These are phyloP conservation scores for Epinotia nisella DNA, from an alignment of 2,888 invertebrate species.

Conservation along the genomic window DNA sequence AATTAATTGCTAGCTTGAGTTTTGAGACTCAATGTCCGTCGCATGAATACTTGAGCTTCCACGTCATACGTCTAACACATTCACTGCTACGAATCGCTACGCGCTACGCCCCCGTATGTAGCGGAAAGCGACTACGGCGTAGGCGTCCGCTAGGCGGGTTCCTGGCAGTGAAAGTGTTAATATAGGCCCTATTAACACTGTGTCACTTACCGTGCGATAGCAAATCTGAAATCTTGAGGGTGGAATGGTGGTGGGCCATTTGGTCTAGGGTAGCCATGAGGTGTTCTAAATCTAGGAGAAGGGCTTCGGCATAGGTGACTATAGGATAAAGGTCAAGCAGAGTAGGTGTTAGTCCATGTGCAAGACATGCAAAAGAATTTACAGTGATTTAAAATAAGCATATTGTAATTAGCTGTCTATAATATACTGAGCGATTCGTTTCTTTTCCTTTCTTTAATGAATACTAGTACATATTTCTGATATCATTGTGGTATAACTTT, in stretches of 20 bases:
- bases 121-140: too few species aligned
- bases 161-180: not conserved
- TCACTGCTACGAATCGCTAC: too few species aligned
- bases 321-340: slow-evolving; percentile 72
- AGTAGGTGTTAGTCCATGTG: slow-evolving; percentile 77
- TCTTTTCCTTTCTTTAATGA: slow-evolving; percentile 9
- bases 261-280: slow-evolving; percentile 84
- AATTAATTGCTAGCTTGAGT: too few species aligned
- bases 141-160: not conserved
- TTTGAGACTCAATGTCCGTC: too few species aligned
- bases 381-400: slow-evolving; percentile 56
- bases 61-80: too few species aligned
- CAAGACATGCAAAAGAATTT: slow-evolving; percentile 83
- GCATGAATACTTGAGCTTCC: too few species aligned
- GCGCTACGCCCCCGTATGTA: too few species aligned
- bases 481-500: slow-evolving; percentile 17
- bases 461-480: slow-evolving; percentile 8
- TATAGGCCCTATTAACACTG: slow-evolving; percentile 33
- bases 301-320: slow-evolving; percentile 84
- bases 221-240: slow-evolving; percentile 82
- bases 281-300: slow-evolving; percentile 84
- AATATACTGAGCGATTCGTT: slow-evolving; percentile 28
- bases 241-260: slow-evolving; percentile 83
- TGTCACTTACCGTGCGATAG: slow-evolving; percentile 79
- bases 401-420: slow-evolving; percentile 45